These are phyloP conservation scores for Tachuris rubrigastra DNA, from an alignment of 2,113 vertebrate genomes.

Conservation along the genomic window DNA sequence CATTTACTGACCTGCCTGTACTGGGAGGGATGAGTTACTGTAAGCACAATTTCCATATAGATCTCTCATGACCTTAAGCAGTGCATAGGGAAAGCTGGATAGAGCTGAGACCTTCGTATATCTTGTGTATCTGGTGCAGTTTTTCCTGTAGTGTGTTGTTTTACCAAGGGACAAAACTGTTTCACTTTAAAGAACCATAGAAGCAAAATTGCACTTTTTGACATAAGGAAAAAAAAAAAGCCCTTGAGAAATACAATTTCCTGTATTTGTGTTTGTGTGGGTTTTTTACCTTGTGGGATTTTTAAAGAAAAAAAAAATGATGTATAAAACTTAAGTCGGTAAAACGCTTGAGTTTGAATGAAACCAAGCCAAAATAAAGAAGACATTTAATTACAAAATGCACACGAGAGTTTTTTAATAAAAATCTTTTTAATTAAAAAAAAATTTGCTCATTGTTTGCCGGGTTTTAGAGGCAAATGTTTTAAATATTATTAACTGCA, in stretches of 20 bases:
- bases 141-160: neutral
- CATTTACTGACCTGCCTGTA: constrained; percentile 48
- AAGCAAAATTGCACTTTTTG: constrained; percentile 17
- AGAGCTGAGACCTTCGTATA: neutral
- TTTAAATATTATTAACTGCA: neutral
- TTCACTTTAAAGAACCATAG: neutral
- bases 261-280: neutral
- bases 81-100: neutral
- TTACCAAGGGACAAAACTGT: neutral
- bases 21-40: neutral
- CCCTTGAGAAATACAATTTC: neutral
- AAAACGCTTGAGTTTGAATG: neutral
- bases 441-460: neutral
- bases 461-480: neutral
- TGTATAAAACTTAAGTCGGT: neutral
- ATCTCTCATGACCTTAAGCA: neutral
- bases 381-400: neutral
- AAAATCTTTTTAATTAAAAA: neutral
- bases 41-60: neutral
- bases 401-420: neutral
- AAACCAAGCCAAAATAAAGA: neutral
- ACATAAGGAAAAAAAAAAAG: neutral
- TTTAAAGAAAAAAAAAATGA: neutral
- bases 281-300: neutral
- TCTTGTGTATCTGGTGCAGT: neutral